Evolutionary conservation across 2,113 vertebrate genomes (phyloP), one percentile per base, ranked within the genome.

Genomic region (Neolamprologus cancellatus): DNA sequence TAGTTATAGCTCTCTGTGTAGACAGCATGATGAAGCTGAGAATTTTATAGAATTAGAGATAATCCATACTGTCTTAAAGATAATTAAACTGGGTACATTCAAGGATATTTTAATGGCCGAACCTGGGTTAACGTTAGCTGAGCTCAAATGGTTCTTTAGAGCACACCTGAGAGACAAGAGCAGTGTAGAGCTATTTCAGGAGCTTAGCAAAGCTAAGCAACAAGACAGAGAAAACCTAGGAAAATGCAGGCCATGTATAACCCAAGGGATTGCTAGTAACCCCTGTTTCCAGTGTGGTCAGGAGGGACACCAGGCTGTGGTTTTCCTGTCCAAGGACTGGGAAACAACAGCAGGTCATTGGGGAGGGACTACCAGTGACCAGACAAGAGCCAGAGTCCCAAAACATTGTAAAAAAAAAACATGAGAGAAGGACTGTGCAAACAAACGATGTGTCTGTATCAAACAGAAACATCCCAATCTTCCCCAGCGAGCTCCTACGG

Each of bases 171-270:
- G 39, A 46, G 88, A 90, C 7, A 89, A 88, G 25, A 83, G 54
- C 50, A 90, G 66, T 10, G 53, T 32, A 18, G 87, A 92, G 8
- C 18, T 92, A 30, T 92, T 92, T 30, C 87, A 92, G 44, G 79
- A 92, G 12, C 79, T 92, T 4, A 88, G 55, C 11, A 66, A 78
- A 36, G 52, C 84, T 9, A 54, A 54, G 20, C 20, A 54, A 25
- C 20, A 25, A 54, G 53, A 54, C 53, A 13, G 28, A 59, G 28
- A 61, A 32, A 18, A 28, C 4, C 59, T 86, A 44, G 17, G 5
- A 36, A n/a, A n/a, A 64, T 64, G 59, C 10, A 64, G 30, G 30
- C 17, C 59, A 64, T 64, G 59, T n/a, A 64, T 64, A 64, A n/a
- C 30, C 30, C 17, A 36, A 36, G 1, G 59, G 59, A 64, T 34